Evolutionary conservation across 2,113 vertebrate species (phyloP).

Genomic region (Carassius auratus): DNA sequence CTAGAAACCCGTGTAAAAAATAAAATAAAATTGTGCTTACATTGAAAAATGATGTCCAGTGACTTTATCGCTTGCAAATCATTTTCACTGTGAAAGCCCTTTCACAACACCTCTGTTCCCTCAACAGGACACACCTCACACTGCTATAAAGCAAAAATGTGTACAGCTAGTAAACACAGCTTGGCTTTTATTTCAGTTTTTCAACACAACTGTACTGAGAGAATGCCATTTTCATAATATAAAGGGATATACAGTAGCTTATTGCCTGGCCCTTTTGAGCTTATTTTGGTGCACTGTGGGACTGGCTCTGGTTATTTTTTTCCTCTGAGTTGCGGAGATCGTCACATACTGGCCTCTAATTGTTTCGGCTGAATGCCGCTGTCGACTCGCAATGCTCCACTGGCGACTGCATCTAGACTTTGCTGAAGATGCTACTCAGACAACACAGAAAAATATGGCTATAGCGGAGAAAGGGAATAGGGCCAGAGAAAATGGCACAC

Average conservation of each 20-base stretch:
- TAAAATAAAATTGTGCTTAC: not conserved
- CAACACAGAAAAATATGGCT: slow-evolving; percentile 36
- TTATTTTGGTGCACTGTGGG: slow-evolving; percentile 13
- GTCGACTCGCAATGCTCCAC: slow-evolving; percentile 32
- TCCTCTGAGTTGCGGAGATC: slow-evolving; percentile 38
- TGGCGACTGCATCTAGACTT: slow-evolving; percentile 44
- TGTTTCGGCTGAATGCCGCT: slow-evolving; percentile 47
- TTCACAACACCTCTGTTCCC: not conserved
- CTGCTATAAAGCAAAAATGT: not conserved
- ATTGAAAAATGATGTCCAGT: not conserved
- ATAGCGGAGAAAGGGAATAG: slow-evolving; percentile 3
- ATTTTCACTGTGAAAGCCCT: not conserved
- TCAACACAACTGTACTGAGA: not conserved
- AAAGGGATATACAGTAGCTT: not conserved
- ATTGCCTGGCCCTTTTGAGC: not conserved
- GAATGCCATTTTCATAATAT: slow-evolving; percentile 2
- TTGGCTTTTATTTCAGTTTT: not conserved
- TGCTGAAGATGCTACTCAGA: slow-evolving; percentile 24
- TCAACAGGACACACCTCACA: not conserved
- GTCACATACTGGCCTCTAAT: slow-evolving; percentile 52
- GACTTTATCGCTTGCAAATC: too few relatives aligned
- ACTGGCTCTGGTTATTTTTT: slow-evolving; percentile 6
- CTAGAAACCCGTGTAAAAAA: not conserved
- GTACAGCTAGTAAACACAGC: not conserved
- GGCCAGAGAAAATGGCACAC: not conserved